These are phyloP conservation scores for Liodrosophila aerea DNA, from an alignment of 2,888 invertebrate species.

Conservation along the genomic window DNA sequence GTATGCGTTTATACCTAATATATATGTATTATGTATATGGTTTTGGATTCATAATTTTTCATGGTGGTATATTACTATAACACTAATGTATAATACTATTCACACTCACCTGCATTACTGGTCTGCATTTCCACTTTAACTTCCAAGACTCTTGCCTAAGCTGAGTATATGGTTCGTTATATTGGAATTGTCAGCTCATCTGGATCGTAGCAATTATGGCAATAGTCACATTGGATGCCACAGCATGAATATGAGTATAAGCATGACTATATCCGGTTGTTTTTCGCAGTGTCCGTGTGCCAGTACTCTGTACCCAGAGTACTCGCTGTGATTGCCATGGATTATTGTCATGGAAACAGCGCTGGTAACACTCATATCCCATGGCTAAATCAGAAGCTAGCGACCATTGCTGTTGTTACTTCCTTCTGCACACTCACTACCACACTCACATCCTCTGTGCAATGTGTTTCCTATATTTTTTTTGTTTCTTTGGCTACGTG, in stretches of 20 bases:
- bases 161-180: slow-evolving; percentile 28
- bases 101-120: no score
- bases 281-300: slow-evolving; percentile 33
- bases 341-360: slow-evolving; percentile 70
- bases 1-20: no score
- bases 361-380: slow-evolving; percentile 53
- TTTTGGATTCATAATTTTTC: no score
- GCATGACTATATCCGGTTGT: slow-evolving; percentile 16
- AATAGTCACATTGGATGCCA: slow-evolving; percentile 39
- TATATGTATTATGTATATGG: no score
- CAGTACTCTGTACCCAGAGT: no score
- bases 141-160: no score
- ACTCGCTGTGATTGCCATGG: slow-evolving; percentile 52
- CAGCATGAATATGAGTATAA: slow-evolving; percentile 1
- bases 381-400: slow-evolving; percentile 51
- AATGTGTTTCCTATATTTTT: slow-evolving; percentile 7
- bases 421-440: slow-evolving; percentile 15
- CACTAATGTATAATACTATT: no score
- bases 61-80: no score
- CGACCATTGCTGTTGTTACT: slow-evolving; percentile 19
- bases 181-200: slow-evolving; percentile 35
- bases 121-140: no score
- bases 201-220: slow-evolving; percentile 60
- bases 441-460: neutral
- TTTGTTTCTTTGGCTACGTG: slow-evolving; percentile 40